These are phyloP conservation scores for Sibirionetta formosa DNA, from an alignment of 2,797 vertebrate species.

Conservation along the genomic window DNA sequence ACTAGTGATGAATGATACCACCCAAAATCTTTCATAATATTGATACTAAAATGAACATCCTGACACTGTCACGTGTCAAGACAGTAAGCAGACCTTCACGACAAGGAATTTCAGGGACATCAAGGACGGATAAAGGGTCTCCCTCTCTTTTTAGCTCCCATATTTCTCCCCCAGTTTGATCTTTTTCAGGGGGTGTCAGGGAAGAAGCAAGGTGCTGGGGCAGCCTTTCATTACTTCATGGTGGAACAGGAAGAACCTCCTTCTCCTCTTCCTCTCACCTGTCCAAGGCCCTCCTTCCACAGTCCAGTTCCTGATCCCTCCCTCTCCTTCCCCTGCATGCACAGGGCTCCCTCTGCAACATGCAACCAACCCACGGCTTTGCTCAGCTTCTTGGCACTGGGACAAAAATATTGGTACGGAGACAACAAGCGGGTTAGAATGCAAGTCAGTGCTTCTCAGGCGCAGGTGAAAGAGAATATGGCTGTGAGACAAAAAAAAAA, in stretches of 20 bases:
- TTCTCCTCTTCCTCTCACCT: neutral
- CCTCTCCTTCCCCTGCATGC: neutral
- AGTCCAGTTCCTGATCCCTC: neutral
- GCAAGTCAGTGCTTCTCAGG: neutral
- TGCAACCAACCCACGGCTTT: neutral
- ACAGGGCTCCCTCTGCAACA: neutral
- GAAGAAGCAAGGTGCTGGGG: neutral
- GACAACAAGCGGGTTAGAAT: neutral
- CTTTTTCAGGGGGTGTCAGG: neutral
- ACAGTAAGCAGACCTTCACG: neutral
- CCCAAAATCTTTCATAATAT: neutral
- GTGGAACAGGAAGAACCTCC: neutral
- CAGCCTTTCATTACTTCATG: accelerated
- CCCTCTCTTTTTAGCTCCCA: neutral
- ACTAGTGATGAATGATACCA: neutral
- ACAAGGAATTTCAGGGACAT: neutral
- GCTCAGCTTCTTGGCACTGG: neutral
- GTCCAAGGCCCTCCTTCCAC: neutral
- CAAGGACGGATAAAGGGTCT: neutral
- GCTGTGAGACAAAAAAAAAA: neutral
- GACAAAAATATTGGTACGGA: neutral
- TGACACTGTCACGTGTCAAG: neutral
- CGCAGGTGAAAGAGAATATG: neutral
- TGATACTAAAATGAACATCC: neutral
- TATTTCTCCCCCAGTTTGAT: neutral